A percentile compares a stretch with the other conserved stretches of the same genome.
phyloP scores from a whole-genome alignment of 2,888 invertebrate genomes.

The Drosophila fungiperda region DNA sequence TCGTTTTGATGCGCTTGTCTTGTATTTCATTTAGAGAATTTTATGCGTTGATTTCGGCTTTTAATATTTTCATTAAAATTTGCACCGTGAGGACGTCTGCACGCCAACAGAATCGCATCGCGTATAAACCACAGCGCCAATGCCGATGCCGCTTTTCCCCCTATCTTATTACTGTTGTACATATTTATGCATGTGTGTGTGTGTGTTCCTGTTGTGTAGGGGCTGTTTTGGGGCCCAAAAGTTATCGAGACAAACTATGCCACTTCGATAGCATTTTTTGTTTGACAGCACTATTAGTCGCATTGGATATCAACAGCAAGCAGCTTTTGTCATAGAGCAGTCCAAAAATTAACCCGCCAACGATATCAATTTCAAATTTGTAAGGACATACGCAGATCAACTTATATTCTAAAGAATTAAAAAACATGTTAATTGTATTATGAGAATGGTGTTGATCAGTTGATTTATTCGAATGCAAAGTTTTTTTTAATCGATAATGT shows the following conservation, averaged over 20 bases:
- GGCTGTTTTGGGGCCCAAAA: conserved; percentile 39
- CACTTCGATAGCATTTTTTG: conserved; percentile 13
- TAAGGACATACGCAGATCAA: not conserved
- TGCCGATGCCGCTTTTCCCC: conserved; percentile 47
- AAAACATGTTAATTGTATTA: conserved; percentile 17
- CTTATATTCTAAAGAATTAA: not conserved
- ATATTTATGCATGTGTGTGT: not conserved
- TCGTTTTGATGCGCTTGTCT: conserved; percentile 37
- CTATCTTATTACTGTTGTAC: not conserved
- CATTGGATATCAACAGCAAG: not conserved
- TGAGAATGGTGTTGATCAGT: conserved; percentile 52
- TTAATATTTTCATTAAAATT: conserved; percentile 18
- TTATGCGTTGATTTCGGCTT: conserved; percentile 44
- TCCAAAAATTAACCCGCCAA: not conserved
- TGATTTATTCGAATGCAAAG: conserved; percentile 73
- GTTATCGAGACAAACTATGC: conserved; percentile 30
- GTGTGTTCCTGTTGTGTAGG: conserved; percentile 27
- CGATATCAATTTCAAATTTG: conserved; percentile 9
- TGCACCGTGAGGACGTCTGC: conserved; percentile 60
- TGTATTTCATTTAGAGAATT: conserved; percentile 37
- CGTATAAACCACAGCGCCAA: conserved; percentile 56
- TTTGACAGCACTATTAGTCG: conserved; percentile 35
- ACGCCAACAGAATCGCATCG: conserved; percentile 63
- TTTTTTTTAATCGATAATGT: conserved; percentile 54
- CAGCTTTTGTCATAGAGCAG: conserved; percentile 38